Conservation (phyloP, 2,797 vertebrate species). For the Periophthalmus magnuspinnatus region DNA sequence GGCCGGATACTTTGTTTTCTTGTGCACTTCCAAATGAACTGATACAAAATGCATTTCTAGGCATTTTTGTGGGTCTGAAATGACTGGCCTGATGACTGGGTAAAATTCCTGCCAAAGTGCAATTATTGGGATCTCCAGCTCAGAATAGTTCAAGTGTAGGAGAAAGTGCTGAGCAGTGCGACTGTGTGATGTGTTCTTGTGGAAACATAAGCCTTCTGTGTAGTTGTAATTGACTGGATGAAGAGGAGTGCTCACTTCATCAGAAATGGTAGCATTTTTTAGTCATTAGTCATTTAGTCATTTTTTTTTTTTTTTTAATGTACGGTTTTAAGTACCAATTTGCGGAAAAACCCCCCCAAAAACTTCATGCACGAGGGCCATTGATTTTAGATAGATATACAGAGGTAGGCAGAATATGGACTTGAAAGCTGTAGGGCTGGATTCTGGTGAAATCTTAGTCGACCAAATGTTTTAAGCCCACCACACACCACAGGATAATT, state of each 20-base stretch:
- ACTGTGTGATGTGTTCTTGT: slow-evolving; percentile 1
- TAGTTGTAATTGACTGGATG: not conserved
- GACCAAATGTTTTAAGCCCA: too few relatives aligned
- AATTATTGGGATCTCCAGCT: not conserved
- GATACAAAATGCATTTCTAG: not conserved
- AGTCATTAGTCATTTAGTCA: too few relatives aligned
- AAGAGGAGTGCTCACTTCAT: not conserved
- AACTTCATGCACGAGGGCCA: too few relatives aligned
- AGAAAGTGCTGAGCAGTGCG: slow-evolving; percentile 1
- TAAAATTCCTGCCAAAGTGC: not conserved
- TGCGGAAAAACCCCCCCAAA: too few relatives aligned
- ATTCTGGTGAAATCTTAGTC: too few relatives aligned
- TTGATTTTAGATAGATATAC: too few relatives aligned
- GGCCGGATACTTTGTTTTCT: not conserved
- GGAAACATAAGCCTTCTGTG: slow-evolving; percentile 1
- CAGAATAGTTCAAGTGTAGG: not conserved
- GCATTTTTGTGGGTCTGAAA: not conserved
- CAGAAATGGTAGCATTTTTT: not conserved
- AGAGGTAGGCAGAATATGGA: too few relatives aligned
- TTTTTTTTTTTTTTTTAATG: not conserved
- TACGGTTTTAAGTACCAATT: too few relatives aligned
- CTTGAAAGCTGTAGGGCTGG: too few relatives aligned
- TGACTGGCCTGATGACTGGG: not conserved
- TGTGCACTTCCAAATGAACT: not conserved
- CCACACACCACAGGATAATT: too few relatives aligned